Base-by-base conservation (phyloP, 2,888 invertebrate species). In the Theretra japonica region DNA sequence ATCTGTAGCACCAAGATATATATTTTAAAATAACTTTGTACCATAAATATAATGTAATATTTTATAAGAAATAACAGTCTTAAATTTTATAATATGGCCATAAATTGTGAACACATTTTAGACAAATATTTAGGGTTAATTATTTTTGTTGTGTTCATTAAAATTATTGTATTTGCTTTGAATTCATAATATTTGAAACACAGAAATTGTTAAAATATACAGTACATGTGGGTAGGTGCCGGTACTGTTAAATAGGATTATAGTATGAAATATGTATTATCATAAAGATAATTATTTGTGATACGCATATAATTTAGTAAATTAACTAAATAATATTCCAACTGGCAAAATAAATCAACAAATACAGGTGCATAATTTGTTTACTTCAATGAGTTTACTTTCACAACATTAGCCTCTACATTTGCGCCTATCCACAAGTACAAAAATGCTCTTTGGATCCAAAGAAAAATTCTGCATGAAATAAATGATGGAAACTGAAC, bases 41-140 rank as follows among this genome's bases (percentile, higher is more conserved):
- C 23, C 23, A 65, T 41, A 65, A 23, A 48, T 21, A 48, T 48
- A 25, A 23, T 15, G 17, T 48, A 48, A 15, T 65, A 23, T 65
- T 65, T 30, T 65, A 23, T 65, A 65, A 65, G 17, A 41, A 41
- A 23, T 25, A 53, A 53, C 17, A 17, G 15, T 48, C 7, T 65
- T 65, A 65, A 58, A 48, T 41, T 41, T 23, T 73, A 70, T 76
- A 76, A 71, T 70, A 82, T 74, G 78, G 83, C 83, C 83, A 83
- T 83, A 81, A 76, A 76, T 76, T 80, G 77, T 77, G 76, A 79
- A 81, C 75, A 75, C 75, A 71, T 75, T 76, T 74, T 72, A 72
- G 73, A 72, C 77, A 75, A 74, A 74, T 73, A 72, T 58, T 73
- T 69, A 71, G 70, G 68, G 23, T 53, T 69, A 69, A 25, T 60